Conservation (phyloP, 2,113 vertebrate genomes). For the Chroicocephalus ridibundus region DNA sequence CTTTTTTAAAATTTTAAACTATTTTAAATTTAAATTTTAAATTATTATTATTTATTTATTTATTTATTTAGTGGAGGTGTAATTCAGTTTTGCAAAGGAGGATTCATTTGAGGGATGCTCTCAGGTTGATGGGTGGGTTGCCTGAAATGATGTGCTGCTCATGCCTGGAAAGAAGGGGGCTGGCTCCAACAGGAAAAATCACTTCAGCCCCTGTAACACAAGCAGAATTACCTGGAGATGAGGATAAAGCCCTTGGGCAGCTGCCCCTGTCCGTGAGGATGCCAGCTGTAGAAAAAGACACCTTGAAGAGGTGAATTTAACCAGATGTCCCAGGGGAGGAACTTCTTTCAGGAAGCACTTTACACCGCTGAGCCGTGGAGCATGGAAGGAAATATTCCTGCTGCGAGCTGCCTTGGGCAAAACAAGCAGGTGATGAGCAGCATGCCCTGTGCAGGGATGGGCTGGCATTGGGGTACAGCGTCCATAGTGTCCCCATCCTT, state of each 20-base stretch:
- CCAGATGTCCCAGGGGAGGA: not conserved
- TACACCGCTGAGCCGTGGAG: not conserved
- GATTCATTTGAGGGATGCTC: not conserved
- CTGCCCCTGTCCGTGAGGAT: not conserved
- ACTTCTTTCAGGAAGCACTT: not conserved
- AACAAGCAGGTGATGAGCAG: not conserved
- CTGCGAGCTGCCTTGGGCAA: not conserved
- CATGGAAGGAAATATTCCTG: not conserved
- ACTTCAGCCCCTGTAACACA: not conserved
- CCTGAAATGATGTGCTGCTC: not conserved
- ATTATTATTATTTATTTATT: not conserved
- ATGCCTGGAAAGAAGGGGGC: not conserved
- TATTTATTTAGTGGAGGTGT: not conserved
- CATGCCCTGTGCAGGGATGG: accelerated
- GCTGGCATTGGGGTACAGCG: not conserved
- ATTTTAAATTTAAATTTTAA: not conserved
- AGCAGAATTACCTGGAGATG: not conserved
- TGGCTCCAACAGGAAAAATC: not conserved
- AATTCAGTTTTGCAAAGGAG: not conserved
- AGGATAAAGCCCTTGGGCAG: not conserved
- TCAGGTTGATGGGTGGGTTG: not conserved
- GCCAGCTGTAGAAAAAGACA: not conserved
- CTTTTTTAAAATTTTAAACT: not conserved
- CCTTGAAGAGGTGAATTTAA: not conserved
- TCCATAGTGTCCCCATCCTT: not conserved